Percentiles rank a stretch among this genome's conserved stretches.
phyloP scores from a whole-genome alignment of 2,888 invertebrate genomes.

The Acanthococcus lagerstroemiae region DNA sequence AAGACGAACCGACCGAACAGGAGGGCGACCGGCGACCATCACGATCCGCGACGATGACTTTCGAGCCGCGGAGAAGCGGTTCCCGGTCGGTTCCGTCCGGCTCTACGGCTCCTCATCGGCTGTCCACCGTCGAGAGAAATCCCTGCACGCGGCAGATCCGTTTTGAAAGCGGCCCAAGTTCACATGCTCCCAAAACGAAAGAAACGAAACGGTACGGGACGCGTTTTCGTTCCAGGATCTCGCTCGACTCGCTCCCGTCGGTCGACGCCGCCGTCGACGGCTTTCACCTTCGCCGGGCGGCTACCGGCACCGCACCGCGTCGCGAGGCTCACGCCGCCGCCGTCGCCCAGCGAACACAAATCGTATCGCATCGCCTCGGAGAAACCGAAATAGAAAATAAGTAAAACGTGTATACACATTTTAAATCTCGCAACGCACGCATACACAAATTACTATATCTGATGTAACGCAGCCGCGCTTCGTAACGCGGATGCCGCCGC shows the following conservation, averaged over 20 bases:
- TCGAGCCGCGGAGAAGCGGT: background rate
- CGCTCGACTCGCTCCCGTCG: too few relatives aligned
- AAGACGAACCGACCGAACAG: too few relatives aligned
- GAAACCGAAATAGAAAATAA: constrained; percentile 21
- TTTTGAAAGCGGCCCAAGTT: constrained; percentile 24
- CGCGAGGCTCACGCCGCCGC: background rate
- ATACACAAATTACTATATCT: too few relatives aligned
- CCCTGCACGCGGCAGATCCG: constrained; percentile 18
- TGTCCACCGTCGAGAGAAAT: background rate
- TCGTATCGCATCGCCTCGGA: background rate
- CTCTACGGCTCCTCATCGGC: too few relatives aligned
- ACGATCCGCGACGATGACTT: background rate
- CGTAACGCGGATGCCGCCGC: too few relatives aligned
- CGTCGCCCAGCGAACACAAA: background rate
- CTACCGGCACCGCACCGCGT: background rate
- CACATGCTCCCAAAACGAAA: constrained; percentile 20
- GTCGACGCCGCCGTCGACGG: background rate
- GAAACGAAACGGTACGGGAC: background rate
- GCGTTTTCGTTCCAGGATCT: constrained; percentile 12
- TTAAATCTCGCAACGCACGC: too few relatives aligned
- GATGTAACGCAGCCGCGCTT: too few relatives aligned
- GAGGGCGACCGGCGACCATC: too few relatives aligned
- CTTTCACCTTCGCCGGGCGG: too few relatives aligned
- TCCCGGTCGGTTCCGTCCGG: background rate
- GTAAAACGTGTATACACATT: background rate